Evolutionary conservation across 2,888 invertebrate genomes (phyloP), one percentile per base, ranked within the genome.

Genomic region (Parnassius apollo): DNA sequence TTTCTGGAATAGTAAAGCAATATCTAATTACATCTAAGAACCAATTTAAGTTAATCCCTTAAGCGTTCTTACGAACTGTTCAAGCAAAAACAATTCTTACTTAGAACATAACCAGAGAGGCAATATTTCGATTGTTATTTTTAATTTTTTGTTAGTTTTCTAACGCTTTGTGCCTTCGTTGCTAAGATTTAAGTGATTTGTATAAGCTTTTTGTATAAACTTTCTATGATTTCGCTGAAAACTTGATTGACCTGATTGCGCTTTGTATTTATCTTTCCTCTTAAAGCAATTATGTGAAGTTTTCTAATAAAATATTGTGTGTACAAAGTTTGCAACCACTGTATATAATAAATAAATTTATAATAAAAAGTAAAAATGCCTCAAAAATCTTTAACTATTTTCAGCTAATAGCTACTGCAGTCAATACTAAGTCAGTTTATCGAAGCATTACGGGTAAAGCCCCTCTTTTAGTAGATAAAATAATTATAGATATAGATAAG

Each of bases 161-260:
- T 52, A 57, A 57, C 52, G 51, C 56, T 62, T 57, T 45, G 48
- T 48, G 57, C 13, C 52, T 62, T 54, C 59, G 54, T 42, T 49
- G 53, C 42, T 11, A 25, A 57, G 57, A 52, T 48, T 58, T 58
- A 58, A 53, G 57, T 62, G 57, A 57, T 53, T 58, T 54, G 53
- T 49, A 35, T 58, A 62, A 54, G 62, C 62, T 58, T 62, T 62
- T 58, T 58, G 42, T 62, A n/a, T n/a, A n/a, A n/a, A n/a, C n/a
- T n/a, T n/a, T n/a, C 54, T 54, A 55, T 60, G 53, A 62, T 57
- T 44, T 50, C 12, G 18, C 54, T 54, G 42, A 55, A 13, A 50
- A 58, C 57, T 55, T 53, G 49, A 18, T 52, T 61, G 57, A 51
- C 57, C 62, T 58, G 62, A 58, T 62, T 62, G 54, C 53, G 50